Evolutionary conservation across 1,140 invertebrate genomes (phyloP).

Genomic region (Helicorthomorpha holstii): DNA sequence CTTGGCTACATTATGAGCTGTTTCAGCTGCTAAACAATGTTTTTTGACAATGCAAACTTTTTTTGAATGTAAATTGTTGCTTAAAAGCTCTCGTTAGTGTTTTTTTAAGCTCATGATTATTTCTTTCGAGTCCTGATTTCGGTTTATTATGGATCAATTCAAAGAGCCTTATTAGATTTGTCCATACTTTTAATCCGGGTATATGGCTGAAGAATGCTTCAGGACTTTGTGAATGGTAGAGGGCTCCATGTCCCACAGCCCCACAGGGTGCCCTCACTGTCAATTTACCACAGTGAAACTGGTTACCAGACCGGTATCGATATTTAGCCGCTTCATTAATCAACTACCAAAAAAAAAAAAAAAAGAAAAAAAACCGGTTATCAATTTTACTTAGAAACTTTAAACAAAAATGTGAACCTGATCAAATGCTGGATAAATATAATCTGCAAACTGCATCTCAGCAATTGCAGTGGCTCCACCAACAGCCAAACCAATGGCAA

Average conservation of each 20-base stretch:
- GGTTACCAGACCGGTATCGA: conserved; percentile 78
- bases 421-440: conserved; percentile 98
- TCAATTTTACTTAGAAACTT: too few species aligned
- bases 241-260: conserved; percentile 69
- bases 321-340: conserved; percentile 76
- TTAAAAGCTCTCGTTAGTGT: too few species aligned
- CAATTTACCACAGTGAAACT: conserved; percentile 77
- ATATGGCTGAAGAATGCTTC: conserved; percentile 95
- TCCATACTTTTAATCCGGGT: conserved; percentile 80
- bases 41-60: too few species aligned
- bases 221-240: conserved; percentile 97
- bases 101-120: too few species aligned
- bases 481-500: conserved; percentile 85
- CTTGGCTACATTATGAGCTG: too few species aligned
- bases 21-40: too few species aligned
- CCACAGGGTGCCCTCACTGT: conserved; percentile 74
- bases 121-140: too few species aligned
- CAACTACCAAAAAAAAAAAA: conserved; percentile 24
- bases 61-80: too few species aligned
- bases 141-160: too few species aligned
- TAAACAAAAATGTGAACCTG: conserved; percentile 42
- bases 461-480: conserved; percentile 82
- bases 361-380: neutral
- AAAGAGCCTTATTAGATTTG: too few species aligned
- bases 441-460: conserved; percentile 99